phyloP scores from a whole-genome alignment of 2,888 invertebrate species.

The Herminia tarsipennalis region DNA sequence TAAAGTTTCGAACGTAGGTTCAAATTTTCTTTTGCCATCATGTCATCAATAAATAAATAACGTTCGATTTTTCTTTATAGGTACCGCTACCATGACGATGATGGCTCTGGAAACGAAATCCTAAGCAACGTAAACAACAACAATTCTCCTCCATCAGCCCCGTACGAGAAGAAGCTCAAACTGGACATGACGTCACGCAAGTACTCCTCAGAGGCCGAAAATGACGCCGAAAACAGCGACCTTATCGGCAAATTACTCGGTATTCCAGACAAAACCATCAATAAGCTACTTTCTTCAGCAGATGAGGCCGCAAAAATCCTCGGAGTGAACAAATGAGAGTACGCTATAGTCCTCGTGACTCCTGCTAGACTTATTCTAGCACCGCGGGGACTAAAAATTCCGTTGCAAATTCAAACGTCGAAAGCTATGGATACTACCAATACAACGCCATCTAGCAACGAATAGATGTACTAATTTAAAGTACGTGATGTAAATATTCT shows the following conservation, averaged over 20 bases:
- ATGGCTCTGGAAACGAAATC: constrained; percentile 76
- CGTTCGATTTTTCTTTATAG: constrained; percentile 51
- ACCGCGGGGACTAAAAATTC: constrained; percentile 77
- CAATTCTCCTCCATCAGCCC: constrained; percentile 83
- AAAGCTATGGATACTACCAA: constrained; percentile 48
- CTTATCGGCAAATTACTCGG: constrained; percentile 96
- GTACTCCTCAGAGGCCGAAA: constrained; percentile 79
- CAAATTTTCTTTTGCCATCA: too few relatives aligned
- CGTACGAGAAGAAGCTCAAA: constrained; percentile 84
- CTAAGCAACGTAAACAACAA: constrained; percentile 83
- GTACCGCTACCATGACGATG: constrained; percentile 77
- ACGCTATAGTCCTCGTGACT: constrained; percentile 82
- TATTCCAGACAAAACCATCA: constrained; percentile 94
- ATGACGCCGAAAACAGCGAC: constrained; percentile 87
- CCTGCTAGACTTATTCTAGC: constrained; percentile 79
- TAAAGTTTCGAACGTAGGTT: too few relatives aligned
- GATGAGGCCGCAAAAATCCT: constrained; percentile 95
- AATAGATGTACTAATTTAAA: constrained; percentile 49
- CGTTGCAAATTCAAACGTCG: constrained; percentile 50
- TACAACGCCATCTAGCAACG: constrained; percentile 69
- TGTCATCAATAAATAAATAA: neutral
- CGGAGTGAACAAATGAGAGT: constrained; percentile 91
- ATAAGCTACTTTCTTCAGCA: constrained; percentile 92
- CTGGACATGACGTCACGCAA: constrained; percentile 79
- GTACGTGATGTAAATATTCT: constrained; percentile 19